Percentiles rank a stretch among this genome's conserved stretches.
These are phyloP conservation scores for Portevinia maculata DNA, from an alignment of 2,888 invertebrate species.

Conservation along the genomic window DNA sequence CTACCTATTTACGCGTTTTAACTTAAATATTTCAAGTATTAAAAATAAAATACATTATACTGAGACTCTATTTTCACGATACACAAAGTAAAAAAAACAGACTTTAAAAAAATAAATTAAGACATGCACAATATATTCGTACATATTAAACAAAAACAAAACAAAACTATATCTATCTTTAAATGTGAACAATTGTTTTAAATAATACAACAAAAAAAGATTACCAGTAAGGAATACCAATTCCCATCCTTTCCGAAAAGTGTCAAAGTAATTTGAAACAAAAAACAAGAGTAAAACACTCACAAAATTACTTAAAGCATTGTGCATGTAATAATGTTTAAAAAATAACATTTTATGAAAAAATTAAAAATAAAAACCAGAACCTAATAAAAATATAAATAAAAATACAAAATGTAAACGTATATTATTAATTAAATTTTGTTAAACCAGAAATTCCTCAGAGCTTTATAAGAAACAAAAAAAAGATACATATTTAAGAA, in stretches of 20 bases:
- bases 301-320: constrained; percentile 40
- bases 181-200: constrained; percentile 55
- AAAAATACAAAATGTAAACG: constrained; percentile 50
- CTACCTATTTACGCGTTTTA: constrained; percentile 29
- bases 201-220: constrained; percentile 13
- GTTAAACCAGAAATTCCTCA: constrained; percentile 72
- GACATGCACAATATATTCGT: constrained; percentile 65
- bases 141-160: constrained; percentile 48
- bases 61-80: constrained; percentile 30
- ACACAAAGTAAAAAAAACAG: constrained; percentile 19
- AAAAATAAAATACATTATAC: constrained; percentile 3
- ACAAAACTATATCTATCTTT: constrained; percentile 37
- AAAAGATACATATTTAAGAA: constrained; percentile 69
- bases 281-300: constrained; percentile 21
- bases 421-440: constrained; percentile 65
- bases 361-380: constrained; percentile 35
- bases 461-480: constrained; percentile 74
- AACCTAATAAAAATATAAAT: constrained; percentile 45
- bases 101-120: constrained; percentile 29
- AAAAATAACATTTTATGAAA: constrained; percentile 17
- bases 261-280: constrained; percentile 49
- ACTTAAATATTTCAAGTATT: constrained; percentile 23
- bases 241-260: constrained; percentile 49
- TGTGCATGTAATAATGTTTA: constrained; percentile 40
- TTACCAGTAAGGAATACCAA: constrained; percentile 19